These are phyloP conservation scores for Oscheius sp. DNA, from an alignment of 2,888 invertebrate species.

Conservation along the genomic window DNA sequence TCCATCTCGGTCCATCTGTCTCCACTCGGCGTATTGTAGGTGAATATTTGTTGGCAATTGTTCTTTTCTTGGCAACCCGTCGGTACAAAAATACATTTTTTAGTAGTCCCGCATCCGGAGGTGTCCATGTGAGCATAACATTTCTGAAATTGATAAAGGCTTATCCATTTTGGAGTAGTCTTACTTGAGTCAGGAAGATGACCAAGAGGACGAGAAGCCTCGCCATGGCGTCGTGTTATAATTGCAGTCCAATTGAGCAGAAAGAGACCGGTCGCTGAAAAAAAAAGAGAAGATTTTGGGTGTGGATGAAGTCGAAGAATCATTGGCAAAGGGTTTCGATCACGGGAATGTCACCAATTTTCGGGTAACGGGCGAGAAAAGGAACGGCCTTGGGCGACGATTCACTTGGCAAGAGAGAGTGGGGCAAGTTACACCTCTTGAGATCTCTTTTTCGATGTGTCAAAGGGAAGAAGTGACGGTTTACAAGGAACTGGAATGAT, in stretches of 20 bases:
- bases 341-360: background rate
- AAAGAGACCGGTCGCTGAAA: too few species aligned
- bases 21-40: constrained; percentile 9
- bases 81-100: constrained; percentile 39
- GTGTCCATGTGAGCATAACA: constrained; percentile 28
- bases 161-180: background rate
- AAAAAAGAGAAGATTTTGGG: too few species aligned
- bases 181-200: background rate
- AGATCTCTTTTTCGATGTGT: constrained; percentile 2
- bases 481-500: background rate
- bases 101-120: constrained; percentile 29
- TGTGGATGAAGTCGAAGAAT: too few species aligned
- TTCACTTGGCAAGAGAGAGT: constrained; percentile 1
- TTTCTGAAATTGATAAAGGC: constrained; percentile 13
- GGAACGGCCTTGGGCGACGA: constrained; percentile 21
- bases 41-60: constrained; percentile 22
- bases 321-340: too few species aligned
- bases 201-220: too few species aligned
- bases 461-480: background rate
- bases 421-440: constrained; percentile 21
- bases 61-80: constrained; percentile 38
- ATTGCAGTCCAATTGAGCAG: too few species aligned
- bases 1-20: constrained; percentile 38
- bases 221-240: too few species aligned
- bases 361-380: constrained; percentile 16